phyloP scores from a whole-genome alignment of 2,797 vertebrate genomes.

The Acanthurus tractus region DNA sequence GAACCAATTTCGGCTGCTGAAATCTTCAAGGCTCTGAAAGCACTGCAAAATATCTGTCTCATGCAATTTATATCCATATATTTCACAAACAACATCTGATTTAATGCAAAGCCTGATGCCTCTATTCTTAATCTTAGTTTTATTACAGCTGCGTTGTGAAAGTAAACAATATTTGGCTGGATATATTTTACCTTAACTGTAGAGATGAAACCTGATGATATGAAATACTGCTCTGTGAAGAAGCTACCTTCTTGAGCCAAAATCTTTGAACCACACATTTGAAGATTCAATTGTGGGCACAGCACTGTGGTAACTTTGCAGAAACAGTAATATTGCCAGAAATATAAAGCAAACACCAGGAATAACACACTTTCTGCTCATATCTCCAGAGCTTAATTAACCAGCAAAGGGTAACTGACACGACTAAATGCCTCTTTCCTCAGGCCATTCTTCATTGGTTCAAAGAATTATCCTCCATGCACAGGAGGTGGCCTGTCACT shows the following conservation, averaged over 20 bases:
- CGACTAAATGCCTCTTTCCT: neutral
- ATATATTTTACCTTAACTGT: constrained; percentile 20
- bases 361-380: neutral
- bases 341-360: neutral
- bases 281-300: neutral
- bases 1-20: constrained; percentile 63
- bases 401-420: constrained; percentile 16
- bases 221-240: constrained; percentile 4
- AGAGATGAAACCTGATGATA: constrained; percentile 10
- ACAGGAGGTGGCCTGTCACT: too few species aligned
- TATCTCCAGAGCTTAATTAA: constrained; percentile 28
- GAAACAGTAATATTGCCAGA: too few species aligned
- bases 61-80: constrained; percentile 50
- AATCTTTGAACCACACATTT: neutral
- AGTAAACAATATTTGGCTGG: constrained; percentile 4
- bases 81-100: constrained; percentile 42
- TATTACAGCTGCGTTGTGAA: neutral
- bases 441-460: too few species aligned
- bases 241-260: neutral
- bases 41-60: constrained; percentile 55
- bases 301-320: too few species aligned
- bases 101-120: constrained; percentile 37
- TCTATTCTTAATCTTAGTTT: constrained; percentile 23
- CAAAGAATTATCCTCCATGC: too few species aligned
- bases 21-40: constrained; percentile 56